Percentiles rank a stretch among this genome's conserved stretches.
Conservation (phyloP, 2,797 vertebrate species). For the Hybognathus amarus region DNA sequence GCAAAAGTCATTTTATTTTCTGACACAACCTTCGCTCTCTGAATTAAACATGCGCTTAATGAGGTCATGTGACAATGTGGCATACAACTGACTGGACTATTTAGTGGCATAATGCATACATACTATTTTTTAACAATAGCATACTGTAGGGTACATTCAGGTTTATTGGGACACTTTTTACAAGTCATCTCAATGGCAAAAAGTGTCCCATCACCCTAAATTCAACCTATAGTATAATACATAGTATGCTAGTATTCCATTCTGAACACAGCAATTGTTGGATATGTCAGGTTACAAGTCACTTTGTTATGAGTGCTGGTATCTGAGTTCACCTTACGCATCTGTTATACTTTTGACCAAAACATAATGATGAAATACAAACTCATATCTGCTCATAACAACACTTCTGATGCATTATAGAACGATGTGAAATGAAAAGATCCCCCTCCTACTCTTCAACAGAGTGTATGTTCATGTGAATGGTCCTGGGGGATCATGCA, state of each 20-base stretch:
- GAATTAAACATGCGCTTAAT: not conserved
- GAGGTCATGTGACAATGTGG: not conserved
- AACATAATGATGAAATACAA: constrained; percentile 18
- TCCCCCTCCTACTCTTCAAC: not conserved
- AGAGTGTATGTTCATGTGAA: not conserved
- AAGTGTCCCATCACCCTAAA: too few species aligned
- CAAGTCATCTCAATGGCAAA: too few species aligned
- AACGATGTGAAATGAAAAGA: not conserved
- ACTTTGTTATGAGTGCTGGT: constrained; percentile 26
- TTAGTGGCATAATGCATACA: not conserved
- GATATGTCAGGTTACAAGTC: constrained; percentile 17
- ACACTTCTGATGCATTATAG: not conserved
- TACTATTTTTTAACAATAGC: not conserved
- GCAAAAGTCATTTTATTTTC: not conserved
- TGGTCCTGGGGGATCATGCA: not conserved
- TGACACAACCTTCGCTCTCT: not conserved
- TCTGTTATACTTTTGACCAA: constrained; percentile 6
- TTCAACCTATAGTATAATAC: not conserved
- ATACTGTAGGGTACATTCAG: not conserved
- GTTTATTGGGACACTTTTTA: too few species aligned
- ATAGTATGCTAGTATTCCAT: constrained; percentile 4
- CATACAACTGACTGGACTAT: not conserved
- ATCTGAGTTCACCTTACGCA: constrained; percentile 2
- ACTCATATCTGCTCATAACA: not conserved
- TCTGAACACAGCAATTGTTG: not conserved